phyloP scores from a whole-genome alignment of 2,888 invertebrate species.

The Elmis aenea region DNA sequence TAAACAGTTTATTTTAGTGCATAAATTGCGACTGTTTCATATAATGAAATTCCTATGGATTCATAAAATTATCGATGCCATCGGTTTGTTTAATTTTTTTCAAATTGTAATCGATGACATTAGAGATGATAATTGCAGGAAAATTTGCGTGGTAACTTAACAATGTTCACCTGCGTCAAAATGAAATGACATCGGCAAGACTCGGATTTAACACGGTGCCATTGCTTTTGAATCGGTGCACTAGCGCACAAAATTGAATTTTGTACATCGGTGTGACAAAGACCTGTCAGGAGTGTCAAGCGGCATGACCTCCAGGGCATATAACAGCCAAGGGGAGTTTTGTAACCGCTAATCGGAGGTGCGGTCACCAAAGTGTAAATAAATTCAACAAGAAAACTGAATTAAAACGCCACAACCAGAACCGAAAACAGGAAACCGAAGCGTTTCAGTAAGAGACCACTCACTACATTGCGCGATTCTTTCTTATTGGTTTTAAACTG shows the following conservation, averaged over 20 bases:
- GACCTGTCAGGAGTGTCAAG: constrained; percentile 22
- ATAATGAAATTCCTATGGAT: no score
- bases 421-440: constrained; percentile 5
- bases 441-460: constrained; percentile 13
- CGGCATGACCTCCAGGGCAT: constrained; percentile 18
- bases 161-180: constrained; percentile 24
- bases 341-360: constrained; percentile 25
- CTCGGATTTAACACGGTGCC: constrained; percentile 21
- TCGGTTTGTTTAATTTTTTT: no score
- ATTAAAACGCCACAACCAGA: no score
- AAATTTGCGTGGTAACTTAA: no score
- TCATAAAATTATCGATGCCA: no score
- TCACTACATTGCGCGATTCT: constrained; percentile 17
- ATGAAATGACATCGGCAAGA: constrained; percentile 27
- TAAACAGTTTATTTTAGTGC: no score
- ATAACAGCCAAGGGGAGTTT: constrained; percentile 14
- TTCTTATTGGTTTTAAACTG: constrained; percentile 23
- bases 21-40: no score
- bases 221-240: constrained; percentile 25
- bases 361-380: constrained; percentile 35
- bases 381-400: constrained; percentile 34
- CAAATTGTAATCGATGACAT: no score
- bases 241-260: constrained; percentile 27
- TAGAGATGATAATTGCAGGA: no score
- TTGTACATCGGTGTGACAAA: constrained; percentile 23